Percentiles rank a stretch among this genome's conserved stretches.
Evolutionary conservation across 2,888 invertebrate species (phyloP).

Genomic region (Epistrophella euchroma): DNA sequence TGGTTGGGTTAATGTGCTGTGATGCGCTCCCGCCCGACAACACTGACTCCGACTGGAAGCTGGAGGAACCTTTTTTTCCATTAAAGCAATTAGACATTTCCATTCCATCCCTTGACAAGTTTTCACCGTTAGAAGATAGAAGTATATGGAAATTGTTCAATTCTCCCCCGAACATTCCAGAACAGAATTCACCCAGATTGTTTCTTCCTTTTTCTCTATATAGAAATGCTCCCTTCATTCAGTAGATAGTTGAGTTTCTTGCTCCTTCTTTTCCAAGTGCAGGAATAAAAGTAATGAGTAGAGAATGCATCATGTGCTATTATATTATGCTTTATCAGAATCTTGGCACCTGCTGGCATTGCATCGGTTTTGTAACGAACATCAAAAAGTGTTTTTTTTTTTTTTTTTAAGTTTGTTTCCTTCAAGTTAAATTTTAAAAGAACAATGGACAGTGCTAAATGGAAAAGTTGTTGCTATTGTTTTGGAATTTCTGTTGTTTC

Average conservation of each 20-base stretch:
- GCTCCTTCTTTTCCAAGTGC: slow-evolving; percentile 42
- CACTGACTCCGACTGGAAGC: slow-evolving; percentile 10
- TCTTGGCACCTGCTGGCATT: slow-evolving; percentile 54
- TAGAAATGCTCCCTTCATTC: not conserved
- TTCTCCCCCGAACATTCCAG: slow-evolving; percentile 48
- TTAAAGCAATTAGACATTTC: slow-evolving; percentile 70
- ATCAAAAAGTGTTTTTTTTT: slow-evolving; percentile 8
- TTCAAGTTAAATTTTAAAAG: slow-evolving; percentile 12
- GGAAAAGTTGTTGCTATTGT: slow-evolving; percentile 30
- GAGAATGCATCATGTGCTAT: slow-evolving; percentile 34
- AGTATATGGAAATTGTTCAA: slow-evolving; percentile 38
- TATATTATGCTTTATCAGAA: slow-evolving; percentile 37
- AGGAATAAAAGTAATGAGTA: slow-evolving; percentile 41
- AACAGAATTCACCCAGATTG: slow-evolving; percentile 2
- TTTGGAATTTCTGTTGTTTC: not conserved
- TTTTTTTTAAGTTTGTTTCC: not conserved
- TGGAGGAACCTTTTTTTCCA: slow-evolving; percentile 52
- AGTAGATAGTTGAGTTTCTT: slow-evolving; percentile 22
- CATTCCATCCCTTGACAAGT: slow-evolving; percentile 7
- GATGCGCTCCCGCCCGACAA: slow-evolving; percentile 8
- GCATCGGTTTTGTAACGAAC: slow-evolving; percentile 7
- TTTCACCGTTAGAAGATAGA: not conserved
- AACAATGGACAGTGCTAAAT: slow-evolving; percentile 35
- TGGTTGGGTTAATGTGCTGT: slow-evolving; percentile 67
- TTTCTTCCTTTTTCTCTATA: not conserved